A percentile compares a stretch with the other conserved stretches of the same genome.
Evolutionary conservation across 2,113 vertebrate species (phyloP).

Genomic region (Daubentonia madagascariensis): DNA sequence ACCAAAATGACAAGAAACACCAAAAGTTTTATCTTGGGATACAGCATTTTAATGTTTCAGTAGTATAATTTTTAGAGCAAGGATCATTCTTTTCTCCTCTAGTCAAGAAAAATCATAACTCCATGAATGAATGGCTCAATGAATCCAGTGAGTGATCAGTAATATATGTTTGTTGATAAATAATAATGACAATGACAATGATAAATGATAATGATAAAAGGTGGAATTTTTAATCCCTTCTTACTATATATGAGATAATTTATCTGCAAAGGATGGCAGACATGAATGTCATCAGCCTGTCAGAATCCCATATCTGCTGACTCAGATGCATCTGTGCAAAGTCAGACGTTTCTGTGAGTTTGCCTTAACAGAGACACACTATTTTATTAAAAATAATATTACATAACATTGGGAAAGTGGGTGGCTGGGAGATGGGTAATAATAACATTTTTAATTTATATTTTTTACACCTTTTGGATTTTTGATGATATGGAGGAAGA

Average conservation of each 20-base stretch:
- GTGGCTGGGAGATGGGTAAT: background rate
- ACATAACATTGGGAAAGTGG: background rate
- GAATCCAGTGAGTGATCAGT: background rate
- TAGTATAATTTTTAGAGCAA: background rate
- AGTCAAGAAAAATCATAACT: background rate
- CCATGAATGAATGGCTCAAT: no score
- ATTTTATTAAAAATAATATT: background rate
- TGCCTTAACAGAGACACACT: background rate
- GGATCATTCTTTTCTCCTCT: background rate
- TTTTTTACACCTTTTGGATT: background rate
- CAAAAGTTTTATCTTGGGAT: background rate
- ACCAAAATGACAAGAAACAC: constrained; percentile 4
- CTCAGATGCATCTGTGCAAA: background rate
- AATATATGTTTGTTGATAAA: background rate
- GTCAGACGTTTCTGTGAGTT: background rate
- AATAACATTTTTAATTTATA: background rate
- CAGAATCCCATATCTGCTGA: background rate
- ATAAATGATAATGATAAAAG: background rate
- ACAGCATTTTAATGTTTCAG: background rate
- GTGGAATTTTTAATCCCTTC: background rate
- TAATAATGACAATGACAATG: background rate
- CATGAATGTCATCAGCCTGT: background rate
- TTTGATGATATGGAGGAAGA: background rate
- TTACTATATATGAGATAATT: background rate
- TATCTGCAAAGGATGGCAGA: background rate